Base-by-base conservation (phyloP, 2,113 vertebrate genomes). In the human region DNA sequence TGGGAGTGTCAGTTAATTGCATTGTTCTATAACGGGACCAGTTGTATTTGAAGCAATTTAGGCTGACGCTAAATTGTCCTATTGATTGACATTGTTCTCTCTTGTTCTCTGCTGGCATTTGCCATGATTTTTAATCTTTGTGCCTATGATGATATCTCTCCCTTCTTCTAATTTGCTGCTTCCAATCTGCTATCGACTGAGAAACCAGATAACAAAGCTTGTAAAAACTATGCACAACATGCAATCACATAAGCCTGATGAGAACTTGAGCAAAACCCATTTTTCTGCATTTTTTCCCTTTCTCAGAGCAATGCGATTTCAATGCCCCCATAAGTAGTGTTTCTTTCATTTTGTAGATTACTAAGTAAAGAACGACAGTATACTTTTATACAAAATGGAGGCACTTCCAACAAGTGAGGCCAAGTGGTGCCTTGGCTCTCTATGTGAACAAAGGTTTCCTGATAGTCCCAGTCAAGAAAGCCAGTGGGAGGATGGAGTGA, bases 61-160 rank as follows among this genome's bases (percentile, higher is more conserved):
- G 66, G 30, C 57, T 89, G 93, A 96, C 1, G 2, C 35, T 96
- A 93, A 97, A 45, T 48, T n/a, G 78, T 27, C 23, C 59, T 35
- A 2, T 93, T 93, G 97, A 93, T 92, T 96, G 86, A 96, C 87
- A 89, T 17, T 93, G 45, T 96, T 97, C 82, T 93, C 38, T 68
- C 50, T 76, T 38, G 79, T 48, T 82, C 70, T 94, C 95, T 94
- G 92, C 79, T 81, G 93, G 43, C 75, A 87, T 88, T 90, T 82
- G n/a, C 96, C 30, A 57, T 40, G 73, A 38, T 70, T 93, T 91
- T 93, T 75, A 66, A 50, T 92, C 32, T 89, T 92, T 32, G 80
- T 76, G 89, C 70, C 45, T 50, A 25, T 57, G 89, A 93, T 12
- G 0, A 5, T 78, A 3, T 89, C 72, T 55, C 30, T 72, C 16